Evolutionary conservation across 2,888 invertebrate species (phyloP), one percentile per base, ranked within the genome.

Genomic region (Cremastinae sp.): DNA sequence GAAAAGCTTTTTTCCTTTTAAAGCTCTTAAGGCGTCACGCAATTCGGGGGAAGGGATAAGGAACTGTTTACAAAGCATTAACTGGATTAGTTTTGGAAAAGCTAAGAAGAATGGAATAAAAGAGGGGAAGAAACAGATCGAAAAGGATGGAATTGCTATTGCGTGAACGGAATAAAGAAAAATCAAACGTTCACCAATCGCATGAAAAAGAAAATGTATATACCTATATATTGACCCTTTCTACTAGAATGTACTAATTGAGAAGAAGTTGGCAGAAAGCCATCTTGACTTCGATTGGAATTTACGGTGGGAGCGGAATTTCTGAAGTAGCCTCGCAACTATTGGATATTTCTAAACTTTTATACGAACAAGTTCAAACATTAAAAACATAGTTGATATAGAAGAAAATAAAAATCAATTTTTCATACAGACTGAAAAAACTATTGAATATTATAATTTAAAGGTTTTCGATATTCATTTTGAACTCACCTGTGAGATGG

Each of bases 401-500:
- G n/a, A n/a, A n/a, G n/a, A n/a, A n/a, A n/a, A n/a, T n/a, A n/a
- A n/a, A n/a, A n/a, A n/a, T n/a, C n/a, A n/a, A n/a, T n/a, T n/a
- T n/a, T n/a, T n/a, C n/a, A n/a, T n/a, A n/a, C n/a, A n/a, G n/a
- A n/a, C n/a, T 49, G 7, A 18, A 34, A 34, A 28, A 7, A 4
- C n/a, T 51, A 20, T 22, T 28, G 28, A 12, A 2, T 14, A 9
- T 28, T 53, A 12, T 3, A 5, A 7, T 53, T n/a, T 1, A 0
- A 2, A 10, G 8, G 14, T 16, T n/a, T 20, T 41, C 9, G 41
- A 1, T 22, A 16, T 14, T 10, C 64, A 69, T 51, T 49, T 34
- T 47, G 14, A 36, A 80, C 85, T 85, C 74, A 86, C 86, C 85
- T 81, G 68, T 79, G 83, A 45, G 79, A 81, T 61, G 81, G 83